Evolutionary conservation across 2,113 vertebrate species (phyloP).

Genomic region (Sinocyclocheilus anshuiensis): DNA sequence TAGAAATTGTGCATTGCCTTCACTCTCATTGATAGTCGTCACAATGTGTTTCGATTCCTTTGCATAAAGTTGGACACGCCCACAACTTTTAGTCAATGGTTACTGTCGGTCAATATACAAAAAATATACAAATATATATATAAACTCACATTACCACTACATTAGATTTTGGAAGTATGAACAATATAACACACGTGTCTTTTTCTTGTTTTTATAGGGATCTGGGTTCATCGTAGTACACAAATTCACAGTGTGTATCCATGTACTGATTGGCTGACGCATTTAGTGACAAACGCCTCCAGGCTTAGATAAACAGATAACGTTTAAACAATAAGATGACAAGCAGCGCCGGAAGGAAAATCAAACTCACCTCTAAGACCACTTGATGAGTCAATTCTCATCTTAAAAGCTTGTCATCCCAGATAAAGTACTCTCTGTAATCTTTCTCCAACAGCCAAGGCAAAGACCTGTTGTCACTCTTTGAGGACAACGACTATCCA

Average conservation of each 20-base stretch:
- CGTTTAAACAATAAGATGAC: neutral
- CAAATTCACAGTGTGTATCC: neutral
- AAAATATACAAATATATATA: neutral
- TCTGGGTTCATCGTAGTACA: neutral
- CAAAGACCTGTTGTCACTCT: neutral
- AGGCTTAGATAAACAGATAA: constrained; percentile 7
- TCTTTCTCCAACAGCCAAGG: constrained; percentile 6
- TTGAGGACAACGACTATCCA: neutral
- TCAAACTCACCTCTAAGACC: constrained; percentile 25
- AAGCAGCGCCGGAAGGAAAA: neutral
- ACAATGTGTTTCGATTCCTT: too few species aligned
- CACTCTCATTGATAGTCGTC: too few species aligned
- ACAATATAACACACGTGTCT: neutral
- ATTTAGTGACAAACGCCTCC: neutral
- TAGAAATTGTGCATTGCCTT: too few species aligned
- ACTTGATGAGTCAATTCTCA: constrained; percentile 28
- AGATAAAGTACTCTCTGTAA: neutral
- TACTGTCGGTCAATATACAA: too few species aligned
- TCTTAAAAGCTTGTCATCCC: neutral
- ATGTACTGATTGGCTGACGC: neutral
- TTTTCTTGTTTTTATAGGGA: neutral
- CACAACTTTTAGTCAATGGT: too few species aligned
- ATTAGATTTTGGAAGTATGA: neutral
- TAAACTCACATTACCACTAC: neutral
- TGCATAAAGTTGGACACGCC: too few species aligned